phyloP scores from a whole-genome alignment of 2,113 vertebrate species.

The Elephas maximus region DNA sequence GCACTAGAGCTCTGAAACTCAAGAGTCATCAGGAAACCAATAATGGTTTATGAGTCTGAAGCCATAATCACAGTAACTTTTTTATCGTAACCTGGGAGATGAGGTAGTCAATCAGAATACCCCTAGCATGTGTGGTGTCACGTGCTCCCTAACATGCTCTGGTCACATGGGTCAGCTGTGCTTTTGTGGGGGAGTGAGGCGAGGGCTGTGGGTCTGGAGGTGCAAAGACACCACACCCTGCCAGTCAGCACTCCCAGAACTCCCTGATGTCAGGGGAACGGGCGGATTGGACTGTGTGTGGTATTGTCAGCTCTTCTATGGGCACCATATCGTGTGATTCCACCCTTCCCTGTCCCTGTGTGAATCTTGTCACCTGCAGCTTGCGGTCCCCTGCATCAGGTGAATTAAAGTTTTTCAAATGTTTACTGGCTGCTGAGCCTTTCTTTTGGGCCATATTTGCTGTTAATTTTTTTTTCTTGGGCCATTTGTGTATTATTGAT shows the following conservation, averaged over 20 bases:
- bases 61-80: neutral
- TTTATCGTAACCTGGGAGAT: neutral
- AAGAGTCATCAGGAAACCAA: no score
- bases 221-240: neutral
- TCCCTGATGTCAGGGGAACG: neutral
- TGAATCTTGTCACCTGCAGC: neutral
- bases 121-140: neutral
- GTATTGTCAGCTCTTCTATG: neutral
- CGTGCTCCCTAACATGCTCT: neutral
- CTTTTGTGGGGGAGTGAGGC: neutral
- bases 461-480: neutral
- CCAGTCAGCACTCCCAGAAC: neutral
- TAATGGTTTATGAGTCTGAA: no score
- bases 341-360: neutral
- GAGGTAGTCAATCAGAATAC: neutral
- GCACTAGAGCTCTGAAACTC: no score
- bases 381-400: no score
- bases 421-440: neutral
- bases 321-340: neutral
- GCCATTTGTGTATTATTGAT: neutral
- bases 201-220: neutral
- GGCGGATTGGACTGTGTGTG: neutral
- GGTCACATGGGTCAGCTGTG: neutral
- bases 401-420: no score
- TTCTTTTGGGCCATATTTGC: neutral